These are phyloP conservation scores for Busseola fusca DNA, from an alignment of 2,888 invertebrate genomes.

Conservation along the genomic window DNA sequence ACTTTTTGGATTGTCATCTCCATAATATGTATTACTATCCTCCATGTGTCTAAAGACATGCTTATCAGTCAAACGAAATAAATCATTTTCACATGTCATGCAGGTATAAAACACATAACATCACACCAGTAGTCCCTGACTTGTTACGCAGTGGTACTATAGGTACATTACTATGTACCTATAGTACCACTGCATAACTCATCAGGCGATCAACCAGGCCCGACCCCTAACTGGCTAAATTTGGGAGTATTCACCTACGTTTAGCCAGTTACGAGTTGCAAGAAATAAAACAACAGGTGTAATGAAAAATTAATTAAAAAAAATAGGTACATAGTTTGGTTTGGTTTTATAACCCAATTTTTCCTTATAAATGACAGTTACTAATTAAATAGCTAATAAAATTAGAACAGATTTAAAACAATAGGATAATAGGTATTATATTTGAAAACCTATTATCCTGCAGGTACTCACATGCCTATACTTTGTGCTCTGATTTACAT, in stretches of 20 bases:
- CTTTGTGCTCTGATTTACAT: constrained; percentile 8
- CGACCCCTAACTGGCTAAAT: no score
- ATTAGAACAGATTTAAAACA: background rate
- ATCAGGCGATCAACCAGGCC: no score
- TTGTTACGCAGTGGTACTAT: no score
- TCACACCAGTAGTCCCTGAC: no score
- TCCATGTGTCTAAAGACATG: background rate
- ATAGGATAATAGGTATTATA: no score
- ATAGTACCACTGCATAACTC: no score
- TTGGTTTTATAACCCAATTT: background rate
- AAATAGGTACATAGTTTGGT: background rate
- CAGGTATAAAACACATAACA: background rate
- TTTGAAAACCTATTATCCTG: no score
- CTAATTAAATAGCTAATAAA: background rate
- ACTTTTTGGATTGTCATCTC: no score
- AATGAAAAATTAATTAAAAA: background rate
- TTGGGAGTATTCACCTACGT: no score
- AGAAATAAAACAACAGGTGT: no score
- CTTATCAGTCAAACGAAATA: background rate
- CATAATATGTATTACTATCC: background rate
- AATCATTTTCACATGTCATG: background rate
- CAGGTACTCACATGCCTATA: background rate
- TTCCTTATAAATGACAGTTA: background rate
- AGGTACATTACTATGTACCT: no score
- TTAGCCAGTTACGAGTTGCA: no score